Conservation (phyloP, 2,113 vertebrate species). For the Alosa alosa region DNA sequence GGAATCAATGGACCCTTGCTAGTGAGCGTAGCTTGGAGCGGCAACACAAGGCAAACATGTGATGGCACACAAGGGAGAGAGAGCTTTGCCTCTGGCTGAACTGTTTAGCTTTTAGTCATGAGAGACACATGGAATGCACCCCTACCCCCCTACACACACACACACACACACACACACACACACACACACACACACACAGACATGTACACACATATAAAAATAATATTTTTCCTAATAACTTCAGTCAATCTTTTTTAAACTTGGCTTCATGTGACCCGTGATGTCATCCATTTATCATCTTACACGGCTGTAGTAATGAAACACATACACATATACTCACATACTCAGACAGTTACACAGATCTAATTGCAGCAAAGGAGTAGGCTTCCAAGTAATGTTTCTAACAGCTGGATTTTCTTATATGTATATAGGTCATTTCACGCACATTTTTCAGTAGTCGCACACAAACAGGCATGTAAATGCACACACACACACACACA, state of each 20-base stretch:
- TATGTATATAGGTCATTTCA: not conserved
- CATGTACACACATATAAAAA: not conserved
- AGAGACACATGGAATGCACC: not conserved
- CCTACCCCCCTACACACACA: not conserved
- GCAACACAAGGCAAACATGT: constrained; percentile 16
- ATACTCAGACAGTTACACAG: constrained; percentile 3
- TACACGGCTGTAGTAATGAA: not conserved
- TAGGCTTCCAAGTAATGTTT: not conserved
- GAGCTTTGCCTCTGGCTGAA: not conserved
- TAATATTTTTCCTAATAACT: not conserved
- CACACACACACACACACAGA: not conserved
- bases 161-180: not conserved
- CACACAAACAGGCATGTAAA: not conserved
- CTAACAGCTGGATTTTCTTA: not conserved
- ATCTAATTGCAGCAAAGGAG: not conserved
- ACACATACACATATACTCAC: not conserved
- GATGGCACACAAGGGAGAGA: not conserved
- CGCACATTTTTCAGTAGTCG: not conserved
- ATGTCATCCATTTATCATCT: not conserved
- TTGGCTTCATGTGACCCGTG: not conserved
- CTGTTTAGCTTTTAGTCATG: not conserved
- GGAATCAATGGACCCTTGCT: not conserved
- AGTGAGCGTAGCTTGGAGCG: not conserved
- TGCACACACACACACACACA: not conserved
- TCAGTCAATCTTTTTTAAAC: not conserved